Evolutionary conservation across 53 echinoderm and acorn worm species (phyloP).

Genomic region (Actinopyga echinites): DNA sequence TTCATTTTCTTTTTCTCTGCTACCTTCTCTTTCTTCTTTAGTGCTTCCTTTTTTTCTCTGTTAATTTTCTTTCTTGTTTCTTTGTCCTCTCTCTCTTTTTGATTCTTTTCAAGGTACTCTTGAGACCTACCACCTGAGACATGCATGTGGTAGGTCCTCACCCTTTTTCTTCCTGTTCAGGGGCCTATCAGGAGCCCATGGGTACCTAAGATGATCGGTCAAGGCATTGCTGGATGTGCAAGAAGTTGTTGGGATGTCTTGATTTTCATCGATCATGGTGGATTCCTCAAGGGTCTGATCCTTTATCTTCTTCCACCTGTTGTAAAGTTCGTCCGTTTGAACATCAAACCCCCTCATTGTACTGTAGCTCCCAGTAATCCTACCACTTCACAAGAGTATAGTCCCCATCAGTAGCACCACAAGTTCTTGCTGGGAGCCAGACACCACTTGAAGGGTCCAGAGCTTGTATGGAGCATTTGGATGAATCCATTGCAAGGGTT

Average conservation of each 20-base stretch:
- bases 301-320: too few species aligned
- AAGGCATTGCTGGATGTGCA: neutral
- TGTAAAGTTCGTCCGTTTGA: too few species aligned
- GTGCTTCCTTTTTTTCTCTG: neutral
- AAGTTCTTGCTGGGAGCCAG: neutral
- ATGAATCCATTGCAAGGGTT: too few species aligned
- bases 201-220: neutral
- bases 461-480: too few species aligned
- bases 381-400: neutral
- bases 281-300: too few species aligned
- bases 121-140: neutral
- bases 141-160: neutral
- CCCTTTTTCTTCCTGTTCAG: neutral
- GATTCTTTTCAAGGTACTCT: neutral
- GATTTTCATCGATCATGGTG: neutral
- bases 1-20: neutral
- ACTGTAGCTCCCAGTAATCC: neutral
- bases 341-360: too few species aligned
- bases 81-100: neutral
- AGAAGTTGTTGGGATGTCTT: neutral
- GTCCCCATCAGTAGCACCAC: neutral
- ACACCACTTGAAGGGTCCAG: too few species aligned
- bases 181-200: neutral
- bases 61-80: too few species aligned
- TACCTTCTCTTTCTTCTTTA: neutral